Evolutionary conservation across 2,888 invertebrate genomes (phyloP), one percentile per base, ranked within the genome.

Genomic region (Pherbina coryleti): DNA sequence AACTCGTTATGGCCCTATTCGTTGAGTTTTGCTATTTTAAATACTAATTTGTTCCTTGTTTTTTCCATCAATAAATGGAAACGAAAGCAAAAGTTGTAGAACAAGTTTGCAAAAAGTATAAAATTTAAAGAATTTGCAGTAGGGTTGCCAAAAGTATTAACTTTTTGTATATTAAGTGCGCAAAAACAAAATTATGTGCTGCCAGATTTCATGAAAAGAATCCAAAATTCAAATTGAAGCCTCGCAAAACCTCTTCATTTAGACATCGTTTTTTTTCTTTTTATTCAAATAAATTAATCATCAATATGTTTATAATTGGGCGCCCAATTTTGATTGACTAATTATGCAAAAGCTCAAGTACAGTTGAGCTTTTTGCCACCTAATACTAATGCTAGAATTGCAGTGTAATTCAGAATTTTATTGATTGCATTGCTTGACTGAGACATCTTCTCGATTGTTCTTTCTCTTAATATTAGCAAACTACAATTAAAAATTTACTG

Each of bases 41-140:
- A 73, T 73, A 73, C 72, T 55, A 82, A 82, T 82, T 82, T 77
- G 79, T 72, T 81, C 71, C 64, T 80, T 78, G 14, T 22, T 64
- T 64, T 78, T 74, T 14, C 44, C 11, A 11, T 44, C 69, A 51
- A 19, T 76, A 57, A 71, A 57, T 66, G 69, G 82, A 82, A 86
- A 85, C 82, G 88, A 87, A 87, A 87, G 87, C 87, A 88, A 88
- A 86, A 87, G 87, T 87, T 85, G 86, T 83, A 83, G 83, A 83
- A 85, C 87, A 82, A 84, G 85, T 85, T 85, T 84, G 82, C 80
- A 57, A 51, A 19, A 75, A 14, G 78, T 69, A 60, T 79, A 69
- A 37, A 70, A 75, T n/a, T 80, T 73, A 60, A 28, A 25, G 57
- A 55, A 75, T 75, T 66, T 67, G 14, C 53, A 31, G 14, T 66